Evolutionary conservation across 2,797 vertebrate species (phyloP), one percentile per base, ranked within the genome.

Genomic region (Melanotaenia boesemani): DNA sequence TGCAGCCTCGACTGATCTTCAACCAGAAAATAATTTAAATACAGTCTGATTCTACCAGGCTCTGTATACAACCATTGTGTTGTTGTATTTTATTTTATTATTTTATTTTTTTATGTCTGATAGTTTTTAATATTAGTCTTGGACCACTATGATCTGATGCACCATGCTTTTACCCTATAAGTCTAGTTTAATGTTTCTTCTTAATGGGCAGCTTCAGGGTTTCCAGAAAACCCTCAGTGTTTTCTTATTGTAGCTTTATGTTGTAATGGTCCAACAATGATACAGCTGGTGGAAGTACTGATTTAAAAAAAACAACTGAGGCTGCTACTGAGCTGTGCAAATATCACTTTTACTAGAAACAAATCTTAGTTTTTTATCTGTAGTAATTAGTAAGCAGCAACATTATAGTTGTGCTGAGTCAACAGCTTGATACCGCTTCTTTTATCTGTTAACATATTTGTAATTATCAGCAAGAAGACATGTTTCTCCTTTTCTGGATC

Each of bases 401-500:
- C 30, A 36, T 32, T n/a, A 28, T 65, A 34, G 32, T 20, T 70
- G 48, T 70, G 46, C 71, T 77, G 50, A 68, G 60, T 1, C 20
- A n/a, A 8, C 2, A 0, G 57, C 30, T 65, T 55, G 63, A 26
- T 58, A 37, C 55, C 4, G n/a, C 52, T 64, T 36, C 16, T 65
- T 72, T 80, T 88, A 82, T 85, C 83, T 69, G 66, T 56, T 69
- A 83, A 80, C 70, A 54, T 63, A 39, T 74, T 63, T 52, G 61
- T 20, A 18, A 72, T 81, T 83, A 82, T 86, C 88, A 84, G 70
- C 52, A 34, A n/a, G n/a, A 67, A 76, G 79, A 70, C 80, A 71
- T 28, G 26, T 10, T 52, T 64, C 36, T 63, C n/a, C 12, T 63
- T 28, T 7, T 46, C 26, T 72, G 32, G 70, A 50, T 77, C 56